A percentile compares a stretch with the other conserved stretches of the same genome.
Evolutionary conservation across 2,113 vertebrate genomes (phyloP).

Genomic region (Leuciscus idus): DNA sequence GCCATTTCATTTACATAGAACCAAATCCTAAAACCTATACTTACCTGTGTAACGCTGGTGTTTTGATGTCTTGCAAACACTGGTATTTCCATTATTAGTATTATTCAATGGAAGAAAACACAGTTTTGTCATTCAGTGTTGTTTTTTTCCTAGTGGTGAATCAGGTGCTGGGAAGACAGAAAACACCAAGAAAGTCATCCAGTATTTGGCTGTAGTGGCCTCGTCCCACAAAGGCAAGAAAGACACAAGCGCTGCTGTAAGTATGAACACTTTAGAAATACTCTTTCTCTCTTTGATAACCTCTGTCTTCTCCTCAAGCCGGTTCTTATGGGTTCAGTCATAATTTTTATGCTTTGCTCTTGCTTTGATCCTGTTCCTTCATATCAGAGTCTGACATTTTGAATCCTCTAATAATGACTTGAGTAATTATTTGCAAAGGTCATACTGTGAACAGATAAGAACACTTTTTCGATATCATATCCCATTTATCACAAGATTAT

Average conservation of each 20-base stretch:
- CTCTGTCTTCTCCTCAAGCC: background rate
- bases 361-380: slow-evolving; percentile 10
- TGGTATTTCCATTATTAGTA: background rate
- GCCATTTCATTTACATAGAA: background rate
- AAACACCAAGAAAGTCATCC: slow-evolving; percentile 99
- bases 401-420: background rate
- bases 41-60: background rate
- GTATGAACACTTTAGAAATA: slow-evolving; percentile 56
- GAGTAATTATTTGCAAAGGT: background rate
- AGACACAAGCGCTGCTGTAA: slow-evolving; percentile 83
- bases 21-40: background rate
- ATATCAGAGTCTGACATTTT: slow-evolving; percentile 4
- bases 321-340: background rate
- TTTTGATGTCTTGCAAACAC: background rate
- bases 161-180: slow-evolving; percentile 98
- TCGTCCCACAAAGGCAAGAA: slow-evolving; percentile 96
- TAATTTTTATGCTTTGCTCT: background rate
- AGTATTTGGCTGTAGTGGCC: slow-evolving; percentile 93
- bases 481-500: slow-evolving; percentile 2
- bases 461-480: background rate
- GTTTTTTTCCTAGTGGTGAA: slow-evolving; percentile 82
- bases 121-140: slow-evolving; percentile 7
- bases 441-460: background rate
- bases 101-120: background rate
- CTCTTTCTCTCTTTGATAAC: background rate